Conservation (phyloP, 2,888 invertebrate genomes). For the Leucophora obtusa region DNA sequence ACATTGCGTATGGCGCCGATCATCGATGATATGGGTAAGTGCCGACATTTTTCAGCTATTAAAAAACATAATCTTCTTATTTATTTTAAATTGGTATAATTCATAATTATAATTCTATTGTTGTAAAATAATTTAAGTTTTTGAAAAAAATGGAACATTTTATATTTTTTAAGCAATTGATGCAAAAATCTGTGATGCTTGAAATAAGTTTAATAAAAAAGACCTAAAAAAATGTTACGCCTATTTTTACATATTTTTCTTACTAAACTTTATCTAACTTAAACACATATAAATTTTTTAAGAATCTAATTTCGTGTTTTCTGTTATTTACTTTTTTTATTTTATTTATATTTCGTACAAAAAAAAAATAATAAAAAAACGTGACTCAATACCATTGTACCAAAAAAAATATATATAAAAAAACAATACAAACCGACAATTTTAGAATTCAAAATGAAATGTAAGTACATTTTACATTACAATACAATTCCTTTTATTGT, state of each 20-base stretch:
- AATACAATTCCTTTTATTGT: conserved; percentile 15
- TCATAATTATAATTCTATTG: not conserved
- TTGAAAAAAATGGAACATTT: conserved; percentile 61
- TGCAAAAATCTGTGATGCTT: conserved; percentile 52
- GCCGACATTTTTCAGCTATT: conserved; percentile 5
- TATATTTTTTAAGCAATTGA: conserved; percentile 37
- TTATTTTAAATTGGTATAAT: conserved; percentile 25
- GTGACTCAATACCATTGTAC: conserved; percentile 24
- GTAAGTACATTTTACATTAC: conserved; percentile 65
- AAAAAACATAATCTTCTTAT: conserved; percentile 11
- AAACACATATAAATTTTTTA: conserved; percentile 38
- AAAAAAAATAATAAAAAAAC: conserved; percentile 44
- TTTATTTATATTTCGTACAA: conserved; percentile 64
- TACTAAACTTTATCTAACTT: conserved; percentile 4
- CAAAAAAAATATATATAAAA: conserved; percentile 36
- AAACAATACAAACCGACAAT: conserved; percentile 55
- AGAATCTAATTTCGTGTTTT: conserved; percentile 66
- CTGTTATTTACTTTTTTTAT: conserved; percentile 64
- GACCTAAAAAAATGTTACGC: conserved; percentile 10
- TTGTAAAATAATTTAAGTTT: conserved; percentile 24
- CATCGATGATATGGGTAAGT: conserved; percentile 97
- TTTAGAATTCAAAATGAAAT: conserved; percentile 67
- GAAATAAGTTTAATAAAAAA: conserved; percentile 16
- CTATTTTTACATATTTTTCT: not conserved
- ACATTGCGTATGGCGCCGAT: conserved; percentile 96